Evolutionary conservation across 2,797 vertebrate genomes (phyloP), one percentile per base, ranked within the genome.

Genomic region (Podarcis lilfordi): DNA sequence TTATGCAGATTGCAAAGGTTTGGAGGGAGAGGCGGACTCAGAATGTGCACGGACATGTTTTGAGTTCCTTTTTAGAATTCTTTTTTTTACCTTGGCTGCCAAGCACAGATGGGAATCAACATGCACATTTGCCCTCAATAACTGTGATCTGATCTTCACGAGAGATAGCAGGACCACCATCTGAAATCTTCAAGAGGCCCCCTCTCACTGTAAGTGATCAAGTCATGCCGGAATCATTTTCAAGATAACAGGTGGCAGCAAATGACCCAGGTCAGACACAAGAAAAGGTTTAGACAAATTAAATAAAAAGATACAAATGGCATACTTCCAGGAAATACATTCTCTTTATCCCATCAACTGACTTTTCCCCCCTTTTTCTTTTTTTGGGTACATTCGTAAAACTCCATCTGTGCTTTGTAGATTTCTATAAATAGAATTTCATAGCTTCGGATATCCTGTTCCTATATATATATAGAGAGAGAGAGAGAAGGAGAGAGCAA

Each of bases 361-460:
- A 35, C 27, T 61, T 45, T 37, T 19, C 13, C 2, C n/a, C 6
- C 71, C 35, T 29, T 17, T 40, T 21, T 29, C 68, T 69, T 45
- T 72, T 1, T 19, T 37, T 40, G 29, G 8, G 66, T 88, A 72
- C 75, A 76, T 84, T 72, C 29, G 64, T 84, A 80, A 84, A 88
- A 43, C 37, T 32, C 45, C 66, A 45, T 72, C 76, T 84, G 87
- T 79, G 50, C 76, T 80, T 84, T 88, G 75, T 72, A 84, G 76
- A 71, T 3, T 69, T 77, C 72, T 64, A 80, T 89, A 85, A 89
- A 89, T 89, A 85, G 76, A 45, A 72, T 80, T 66, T 64, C 69
- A 72, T 84, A 35, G 76, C 21, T 74, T 88, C 13, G 59, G 64
- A 61, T 79, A 35, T 80, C 76, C 82, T 80, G 21, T 80, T 64